These are phyloP conservation scores for Rhabditoides inermis DNA, from an alignment of 2,888 invertebrate genomes.

Conservation along the genomic window DNA sequence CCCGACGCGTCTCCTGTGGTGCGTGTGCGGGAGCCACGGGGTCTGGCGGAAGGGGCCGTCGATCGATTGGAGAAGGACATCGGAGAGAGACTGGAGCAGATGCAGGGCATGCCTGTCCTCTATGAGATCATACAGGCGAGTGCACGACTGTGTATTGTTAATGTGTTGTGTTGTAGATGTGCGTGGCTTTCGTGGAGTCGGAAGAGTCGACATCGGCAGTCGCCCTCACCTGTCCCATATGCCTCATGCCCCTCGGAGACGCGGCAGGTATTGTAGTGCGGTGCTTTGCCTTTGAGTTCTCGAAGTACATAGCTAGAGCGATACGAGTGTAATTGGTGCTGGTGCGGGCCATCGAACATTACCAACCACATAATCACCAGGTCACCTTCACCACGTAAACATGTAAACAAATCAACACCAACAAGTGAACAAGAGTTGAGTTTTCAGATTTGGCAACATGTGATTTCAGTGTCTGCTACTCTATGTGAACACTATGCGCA, in stretches of 20 bases:
- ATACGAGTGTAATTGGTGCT: too few species aligned
- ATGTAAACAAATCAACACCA: too few species aligned
- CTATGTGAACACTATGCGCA: constrained; percentile 18
- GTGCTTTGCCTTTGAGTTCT: too few species aligned
- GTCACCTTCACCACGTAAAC: too few species aligned
- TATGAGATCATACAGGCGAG: constrained; percentile 15
- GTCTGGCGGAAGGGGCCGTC: constrained; percentile 9
- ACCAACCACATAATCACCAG: too few species aligned
- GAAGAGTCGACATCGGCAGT: constrained; percentile 1
- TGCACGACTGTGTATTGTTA: background rate
- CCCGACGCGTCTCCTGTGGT: constrained; percentile 6
- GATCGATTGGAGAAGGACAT: constrained; percentile 1
- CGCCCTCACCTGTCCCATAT: constrained; percentile 12
- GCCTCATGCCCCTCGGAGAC: constrained; percentile 8
- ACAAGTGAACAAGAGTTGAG: too few species aligned
- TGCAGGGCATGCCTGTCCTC: constrained; percentile 13
- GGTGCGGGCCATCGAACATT: too few species aligned
- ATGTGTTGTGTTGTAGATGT: constrained; percentile 2
- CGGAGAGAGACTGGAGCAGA: constrained; percentile 5
- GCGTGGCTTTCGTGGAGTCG: constrained; percentile 10
- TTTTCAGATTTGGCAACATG: too few species aligned
- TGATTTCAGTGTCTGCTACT: constrained; percentile 8
- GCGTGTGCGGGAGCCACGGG: constrained; percentile 8
- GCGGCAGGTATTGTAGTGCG: too few species aligned
- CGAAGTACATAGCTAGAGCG: too few species aligned